Base-by-base conservation (phyloP, 2,113 vertebrate species). In the Puma concolor region DNA sequence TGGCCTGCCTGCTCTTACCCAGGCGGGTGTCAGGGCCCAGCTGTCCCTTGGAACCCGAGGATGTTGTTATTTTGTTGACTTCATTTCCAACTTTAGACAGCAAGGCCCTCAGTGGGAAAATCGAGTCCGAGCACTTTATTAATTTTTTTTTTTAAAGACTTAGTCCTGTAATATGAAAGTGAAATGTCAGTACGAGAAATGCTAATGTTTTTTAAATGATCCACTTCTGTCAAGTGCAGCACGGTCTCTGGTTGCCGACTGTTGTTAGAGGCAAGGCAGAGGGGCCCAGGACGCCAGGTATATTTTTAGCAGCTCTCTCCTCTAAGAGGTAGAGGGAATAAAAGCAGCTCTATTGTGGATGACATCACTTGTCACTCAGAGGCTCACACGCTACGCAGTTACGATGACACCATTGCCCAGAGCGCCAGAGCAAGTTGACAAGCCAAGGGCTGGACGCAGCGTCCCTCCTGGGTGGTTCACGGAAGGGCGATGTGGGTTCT, bases 71-170 rank as follows among this genome's bases (percentile, higher is more conserved):
- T 93, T 96, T 98, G 98, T 98, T 98, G 98, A 98, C 98, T 99
- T 98, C 90, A 88, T 95, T 98, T 98, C 97, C 94, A 98, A 98
- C 97, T 84, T 97, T 98, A 98, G 98, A 98, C 97, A 98, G 98
- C 97, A 98, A 98, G 97, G 98, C 97, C 98, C 98, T 99, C 98
- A 60, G 96, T 95, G 98, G 98, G 98, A 98, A 98, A 98, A 98
- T 98, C 98, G 98, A 96, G 94, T 98, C 98, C 97, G 98, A 98
- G 97, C 97, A 98, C 98, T 99, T 99, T 98, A 99, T 99, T 99
- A 98, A 98, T 50, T 12, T 50, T 50, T 97, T 98, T 97, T 98
- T 98, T 36, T 93, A 94, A 98, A 98, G 97, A 97, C 91, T 13
- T 27, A 92, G 95, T 98, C 98, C 98, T 98, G 57, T 96, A 98